Evolutionary conservation across 2,888 invertebrate genomes (phyloP).

Genomic region (Ormia ochracea): DNA sequence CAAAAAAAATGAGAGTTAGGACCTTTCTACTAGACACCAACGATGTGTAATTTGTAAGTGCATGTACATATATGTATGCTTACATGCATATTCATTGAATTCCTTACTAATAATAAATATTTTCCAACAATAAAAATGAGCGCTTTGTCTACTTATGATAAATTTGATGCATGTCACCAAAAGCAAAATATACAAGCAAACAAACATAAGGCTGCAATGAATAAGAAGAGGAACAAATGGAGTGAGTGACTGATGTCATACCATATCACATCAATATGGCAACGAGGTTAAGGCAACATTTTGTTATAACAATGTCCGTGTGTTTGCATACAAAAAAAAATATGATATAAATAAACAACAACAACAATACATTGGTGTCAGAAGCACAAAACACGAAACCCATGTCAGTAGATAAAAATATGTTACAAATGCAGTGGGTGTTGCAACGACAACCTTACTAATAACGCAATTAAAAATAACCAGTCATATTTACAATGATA

Average conservation of each 20-base stretch:
- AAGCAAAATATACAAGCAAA: neutral
- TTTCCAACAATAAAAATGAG: neutral
- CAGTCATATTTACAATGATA: slow-evolving; percentile 20
- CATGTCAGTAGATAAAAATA: neutral
- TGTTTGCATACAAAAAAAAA: slow-evolving; percentile 14
- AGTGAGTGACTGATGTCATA: slow-evolving; percentile 58
- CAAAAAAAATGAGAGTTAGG: too few species aligned
- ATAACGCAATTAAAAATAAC: slow-evolving; percentile 12
- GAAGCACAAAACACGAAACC: slow-evolving; percentile 6
- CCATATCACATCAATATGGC: slow-evolving; percentile 56
- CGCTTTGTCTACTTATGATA: neutral
- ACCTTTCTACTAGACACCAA: too few species aligned
- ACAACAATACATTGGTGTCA: slow-evolving; percentile 64
- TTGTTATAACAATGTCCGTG: slow-evolving; percentile 13
- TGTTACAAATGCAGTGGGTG: slow-evolving; percentile 40
- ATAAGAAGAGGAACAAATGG: slow-evolving; percentile 24
- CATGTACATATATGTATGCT: too few species aligned
- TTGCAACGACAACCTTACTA: slow-evolving; percentile 12
- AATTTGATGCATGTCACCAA: slow-evolving; percentile 9
- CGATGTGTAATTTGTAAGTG: too few species aligned
- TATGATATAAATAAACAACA: neutral
- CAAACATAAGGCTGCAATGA: neutral
- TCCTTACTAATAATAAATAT: too few species aligned
- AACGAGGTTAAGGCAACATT: slow-evolving; percentile 60
- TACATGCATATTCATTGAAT: too few species aligned